These are phyloP conservation scores for Ommatoiulus sabulosus DNA, from an alignment of 2,888 invertebrate species.

Conservation along the genomic window DNA sequence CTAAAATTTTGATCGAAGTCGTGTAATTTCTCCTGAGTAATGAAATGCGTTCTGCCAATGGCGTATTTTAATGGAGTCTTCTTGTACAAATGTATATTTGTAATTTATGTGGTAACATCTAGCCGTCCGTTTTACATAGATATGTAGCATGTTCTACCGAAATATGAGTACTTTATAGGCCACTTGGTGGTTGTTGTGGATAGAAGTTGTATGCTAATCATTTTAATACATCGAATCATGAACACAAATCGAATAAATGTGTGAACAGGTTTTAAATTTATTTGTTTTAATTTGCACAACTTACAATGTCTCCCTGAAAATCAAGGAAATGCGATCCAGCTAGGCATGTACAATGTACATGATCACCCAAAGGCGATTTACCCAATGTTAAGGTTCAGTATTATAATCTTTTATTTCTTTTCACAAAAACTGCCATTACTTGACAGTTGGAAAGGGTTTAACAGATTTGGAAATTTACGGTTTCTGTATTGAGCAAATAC, in stretches of 20 bases:
- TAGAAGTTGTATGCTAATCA: conserved; percentile 34
- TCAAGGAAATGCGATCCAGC: neutral
- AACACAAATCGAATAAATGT: conserved; percentile 27
- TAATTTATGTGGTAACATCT: conserved; percentile 34
- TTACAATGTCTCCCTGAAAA: neutral
- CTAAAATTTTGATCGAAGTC: neutral
- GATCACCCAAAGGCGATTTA: too few relatives aligned
- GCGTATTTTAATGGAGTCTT: conserved; percentile 1
- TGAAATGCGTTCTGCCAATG: neutral
- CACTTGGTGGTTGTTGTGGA: conserved; percentile 34
- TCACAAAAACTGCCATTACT: too few relatives aligned
- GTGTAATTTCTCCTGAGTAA: neutral
- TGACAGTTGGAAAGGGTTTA: too few relatives aligned
- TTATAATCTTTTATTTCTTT: too few relatives aligned
- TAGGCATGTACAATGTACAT: too few relatives aligned
- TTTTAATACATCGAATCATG: conserved; percentile 28
- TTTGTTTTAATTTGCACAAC: neutral
- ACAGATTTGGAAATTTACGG: too few relatives aligned
- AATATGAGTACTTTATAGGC: conserved; percentile 14
- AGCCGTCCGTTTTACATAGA: conserved; percentile 21
- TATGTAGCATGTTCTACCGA: conserved; percentile 14
- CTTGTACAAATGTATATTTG: conserved; percentile 27
- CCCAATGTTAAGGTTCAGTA: too few relatives aligned
- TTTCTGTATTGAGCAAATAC: too few relatives aligned
- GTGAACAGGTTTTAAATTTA: conserved; percentile 20